Base-by-base conservation (phyloP, 1,140 invertebrate species). In the Tetramorium simillimum region DNA sequence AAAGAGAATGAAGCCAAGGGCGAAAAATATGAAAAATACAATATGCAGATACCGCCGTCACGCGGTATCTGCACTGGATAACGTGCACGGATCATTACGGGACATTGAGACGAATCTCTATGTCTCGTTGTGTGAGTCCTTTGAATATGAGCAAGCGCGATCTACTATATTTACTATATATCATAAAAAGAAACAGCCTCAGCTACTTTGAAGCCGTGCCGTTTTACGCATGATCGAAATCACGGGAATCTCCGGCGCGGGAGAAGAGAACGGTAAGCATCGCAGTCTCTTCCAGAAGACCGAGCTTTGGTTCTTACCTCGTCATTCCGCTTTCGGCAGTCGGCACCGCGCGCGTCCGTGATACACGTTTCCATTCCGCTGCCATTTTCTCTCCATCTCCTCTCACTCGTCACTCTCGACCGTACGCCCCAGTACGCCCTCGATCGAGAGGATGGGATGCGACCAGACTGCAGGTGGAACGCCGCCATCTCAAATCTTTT, bases 161-260 rank as follows among this genome's bases (percentile, higher is more conserved):
- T 33, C 2, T 33, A 49, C 73, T 63, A 46, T 46, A 33, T 33
- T 2, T 33, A 49, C 73, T 63, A 46, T 46, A 33, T 33, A 69
- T 87, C n/a, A 40, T 67, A 18, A 70, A 86, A 78, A 86, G 84
- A 14, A 28, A 18, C 33, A 63, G 1, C 18, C 73, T 33, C 33
- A 33, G 33, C 62, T 40, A 86, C 62, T 62, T 86, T 77, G 49
- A 87, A 67, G 51, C 18, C 5, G 21, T 53, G 9, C 56, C 56
- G 60, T 86, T 87, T 87, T 62, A 67, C 37, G 86, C 86, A 87
- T 69, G 62, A 75, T 40, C 4, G 58, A 40, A n/a, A 28, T 21
- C 33, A 37, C 40, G 43, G 0, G 9, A 12, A 46, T 51, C n/a
- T 6, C 12, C 43, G 12, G 9, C 46, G 12, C 40, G 40, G 7